phyloP scores from a whole-genome alignment of 1,140 invertebrate genomes.

The Danaus plexippus region DNA sequence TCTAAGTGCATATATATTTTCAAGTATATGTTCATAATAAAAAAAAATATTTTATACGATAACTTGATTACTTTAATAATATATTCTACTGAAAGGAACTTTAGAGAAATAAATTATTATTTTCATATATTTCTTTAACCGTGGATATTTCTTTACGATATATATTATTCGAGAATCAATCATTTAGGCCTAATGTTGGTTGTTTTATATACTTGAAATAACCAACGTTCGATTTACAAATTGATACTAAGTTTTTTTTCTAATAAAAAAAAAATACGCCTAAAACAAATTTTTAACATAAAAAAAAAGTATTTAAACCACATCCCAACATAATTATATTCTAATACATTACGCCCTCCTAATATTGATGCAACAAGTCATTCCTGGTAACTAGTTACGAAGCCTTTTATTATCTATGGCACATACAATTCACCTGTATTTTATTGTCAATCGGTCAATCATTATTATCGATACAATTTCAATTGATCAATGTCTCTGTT shows the following conservation, averaged over 20 bases:
- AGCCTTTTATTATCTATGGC: too few relatives aligned
- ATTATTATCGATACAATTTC: too few relatives aligned
- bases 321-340: too few relatives aligned
- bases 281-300: too few relatives aligned
- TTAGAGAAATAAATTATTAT: slow-evolving; percentile 9
- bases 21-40: slow-evolving; percentile 7
- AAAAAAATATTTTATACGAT: background rate
- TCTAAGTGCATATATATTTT: slow-evolving; percentile 17
- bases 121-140: slow-evolving; percentile 11
- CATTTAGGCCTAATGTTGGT: slow-evolving; percentile 16
- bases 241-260: too few relatives aligned
- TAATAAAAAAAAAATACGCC: too few relatives aligned
- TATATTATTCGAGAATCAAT: slow-evolving; percentile 13
- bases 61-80: slow-evolving; percentile 11
- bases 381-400: background rate
- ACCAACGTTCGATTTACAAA: too few relatives aligned
- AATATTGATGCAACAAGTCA: slow-evolving; percentile 6
- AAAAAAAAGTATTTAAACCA: too few relatives aligned
- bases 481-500: background rate
- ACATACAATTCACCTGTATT: too few relatives aligned
- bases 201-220: background rate
- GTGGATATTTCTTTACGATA: slow-evolving; percentile 12
- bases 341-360: background rate
- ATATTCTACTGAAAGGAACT: slow-evolving; percentile 19
- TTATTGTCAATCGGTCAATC: too few relatives aligned